Conservation (phyloP, 2,888 invertebrate species). For the Parnassius apollo region DNA sequence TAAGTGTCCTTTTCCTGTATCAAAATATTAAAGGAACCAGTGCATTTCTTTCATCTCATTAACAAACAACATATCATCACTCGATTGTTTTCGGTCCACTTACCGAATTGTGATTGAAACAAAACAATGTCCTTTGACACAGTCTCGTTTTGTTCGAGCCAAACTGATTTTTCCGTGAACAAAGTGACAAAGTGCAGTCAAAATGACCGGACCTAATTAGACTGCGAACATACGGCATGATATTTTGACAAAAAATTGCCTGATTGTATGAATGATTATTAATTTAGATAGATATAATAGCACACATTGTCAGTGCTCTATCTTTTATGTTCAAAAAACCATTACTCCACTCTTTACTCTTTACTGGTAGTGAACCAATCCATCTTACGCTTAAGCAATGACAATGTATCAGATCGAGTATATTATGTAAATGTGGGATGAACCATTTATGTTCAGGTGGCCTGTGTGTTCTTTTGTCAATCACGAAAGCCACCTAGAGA, state of each 20-base stretch:
- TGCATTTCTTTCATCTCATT: conserved; percentile 22
- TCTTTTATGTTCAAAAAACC: too few relatives aligned
- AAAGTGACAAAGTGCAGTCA: conserved; percentile 65
- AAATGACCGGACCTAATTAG: conserved; percentile 64
- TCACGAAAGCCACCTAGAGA: too few relatives aligned
- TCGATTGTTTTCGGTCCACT: conserved; percentile 36
- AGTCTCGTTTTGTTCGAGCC: conserved; percentile 57
- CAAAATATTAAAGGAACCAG: neutral
- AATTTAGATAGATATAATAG: too few relatives aligned
- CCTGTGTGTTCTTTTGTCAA: too few relatives aligned
- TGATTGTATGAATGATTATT: neutral
- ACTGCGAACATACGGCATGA: conserved; percentile 41
- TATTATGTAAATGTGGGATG: too few relatives aligned
- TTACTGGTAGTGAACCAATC: too few relatives aligned
- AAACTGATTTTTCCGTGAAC: conserved; percentile 64
- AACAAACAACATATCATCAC: conserved; percentile 22
- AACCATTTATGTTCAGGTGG: too few relatives aligned
- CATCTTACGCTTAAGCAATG: too few relatives aligned
- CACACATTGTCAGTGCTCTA: too few relatives aligned
- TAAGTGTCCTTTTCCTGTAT: neutral
- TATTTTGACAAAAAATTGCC: conserved; percentile 17
- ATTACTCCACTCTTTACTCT: too few relatives aligned
- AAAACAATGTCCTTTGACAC: conserved; percentile 56
- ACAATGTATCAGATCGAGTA: too few relatives aligned
- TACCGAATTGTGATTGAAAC: conserved; percentile 29